These are phyloP conservation scores for Lepidurus arcticus DNA, from an alignment of 1,140 invertebrate species.

Conservation along the genomic window DNA sequence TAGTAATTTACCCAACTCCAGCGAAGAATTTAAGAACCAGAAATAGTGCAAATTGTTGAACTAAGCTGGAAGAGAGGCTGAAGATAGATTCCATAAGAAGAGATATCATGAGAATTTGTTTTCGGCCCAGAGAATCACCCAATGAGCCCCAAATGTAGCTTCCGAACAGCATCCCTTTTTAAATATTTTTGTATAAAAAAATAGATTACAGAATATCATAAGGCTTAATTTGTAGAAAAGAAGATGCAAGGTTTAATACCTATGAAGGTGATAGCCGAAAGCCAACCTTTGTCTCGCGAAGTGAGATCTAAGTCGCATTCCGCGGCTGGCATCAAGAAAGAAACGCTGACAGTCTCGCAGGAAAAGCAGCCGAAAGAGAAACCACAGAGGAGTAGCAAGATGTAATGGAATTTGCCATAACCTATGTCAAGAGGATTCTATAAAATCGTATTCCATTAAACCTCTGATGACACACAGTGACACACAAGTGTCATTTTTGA, in stretches of 20 bases:
- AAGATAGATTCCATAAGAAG: neutral
- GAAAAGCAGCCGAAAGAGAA: conserved; percentile 90
- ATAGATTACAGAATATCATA: neutral
- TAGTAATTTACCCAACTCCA: neutral
- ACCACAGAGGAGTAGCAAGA: conserved; percentile 78
- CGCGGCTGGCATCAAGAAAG: conserved; percentile 85
- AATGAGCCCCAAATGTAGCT: neutral
- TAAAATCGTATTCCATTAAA: neutral
- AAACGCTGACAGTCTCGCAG: conserved; percentile 91
- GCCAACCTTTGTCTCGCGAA: conserved; percentile 81
- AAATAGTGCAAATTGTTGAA: conserved; percentile 32
- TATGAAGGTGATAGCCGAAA: conserved; percentile 54
- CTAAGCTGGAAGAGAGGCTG: conserved; percentile 53
- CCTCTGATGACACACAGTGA: neutral
- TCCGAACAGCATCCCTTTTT: conserved; percentile 29
- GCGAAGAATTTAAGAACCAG: conserved; percentile 27
- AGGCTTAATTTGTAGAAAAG: neutral
- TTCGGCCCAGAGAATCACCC: conserved; percentile 1
- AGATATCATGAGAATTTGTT: neutral
- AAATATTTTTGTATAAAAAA: neutral
- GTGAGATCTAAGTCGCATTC: conserved; percentile 83
- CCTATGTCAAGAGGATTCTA: conserved; percentile 50
- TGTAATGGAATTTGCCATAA: conserved; percentile 87
- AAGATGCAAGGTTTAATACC: conserved; percentile 38
- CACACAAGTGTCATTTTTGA: no score